Evolutionary conservation across 2,888 invertebrate genomes (phyloP), one percentile per base, ranked within the genome.

Genomic region (Epistrophe grossulariae): DNA sequence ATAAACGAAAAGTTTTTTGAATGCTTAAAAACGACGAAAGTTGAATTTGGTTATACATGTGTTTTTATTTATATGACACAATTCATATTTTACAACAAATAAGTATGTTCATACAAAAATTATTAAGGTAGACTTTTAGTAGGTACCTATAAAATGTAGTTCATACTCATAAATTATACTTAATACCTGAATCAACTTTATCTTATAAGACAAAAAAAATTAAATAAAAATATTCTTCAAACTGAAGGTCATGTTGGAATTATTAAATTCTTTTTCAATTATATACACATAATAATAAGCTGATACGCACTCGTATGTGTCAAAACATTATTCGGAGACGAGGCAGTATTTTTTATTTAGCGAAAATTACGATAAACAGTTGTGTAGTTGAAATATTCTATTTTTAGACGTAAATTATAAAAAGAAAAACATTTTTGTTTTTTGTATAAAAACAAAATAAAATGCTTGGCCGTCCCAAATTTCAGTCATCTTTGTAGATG

Each of bases 1-100:
- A 59, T 48, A 72, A 72, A 73, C 66, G 40, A 45, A 17, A 62
- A 31, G 13, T 62, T 64, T 60, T 15, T 38, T 62, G 24, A 19
- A 17, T 62, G 13, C 35, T 64, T n/a, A 15, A 35, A 40, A 10
- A 19, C 17, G 28, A 74, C 28, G 38, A 17, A 59, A 19, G 28
- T 28, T 10, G 24, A 64, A 50, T 17, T 62, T n/a, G 15, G 19
- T 40, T 62, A 24, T 0, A 40, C 15, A 10, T 62, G 9, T 62
- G 1, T 62, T 45, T 15, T 13, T 8, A 38, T 24, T 13, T 43
- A n/a, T 24, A n/a, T 62, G 5, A 7, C 24, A 35, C 35, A 57
- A 15, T 57, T 35, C 57, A 59, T 35, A 31, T 31, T 31, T 31
- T 35, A 40, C 5, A 43, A 43, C n/a, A 13, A 6, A 35, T 43